Percentiles rank a stretch among this genome's conserved stretches.
phyloP scores from a whole-genome alignment of 2,113 vertebrate genomes.

The Charadrius vociferus region DNA sequence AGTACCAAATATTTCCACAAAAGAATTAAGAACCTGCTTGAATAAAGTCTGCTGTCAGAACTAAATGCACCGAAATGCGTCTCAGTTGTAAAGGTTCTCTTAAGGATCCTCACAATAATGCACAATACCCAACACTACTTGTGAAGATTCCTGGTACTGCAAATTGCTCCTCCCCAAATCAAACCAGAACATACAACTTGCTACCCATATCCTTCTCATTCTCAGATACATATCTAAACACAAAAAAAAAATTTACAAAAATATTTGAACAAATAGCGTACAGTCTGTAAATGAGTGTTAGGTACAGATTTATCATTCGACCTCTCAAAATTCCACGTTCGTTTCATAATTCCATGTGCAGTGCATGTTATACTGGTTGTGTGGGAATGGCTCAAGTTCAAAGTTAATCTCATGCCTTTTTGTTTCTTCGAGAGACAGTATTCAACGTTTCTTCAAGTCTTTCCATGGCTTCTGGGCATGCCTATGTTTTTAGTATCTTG shows the following conservation, averaged over 20 bases:
- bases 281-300: not conserved
- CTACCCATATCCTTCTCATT: not conserved
- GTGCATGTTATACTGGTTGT: slow-evolving; percentile 40
- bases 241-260: not conserved
- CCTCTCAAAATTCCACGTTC: slow-evolving; percentile 55
- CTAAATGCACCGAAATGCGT: not conserved
- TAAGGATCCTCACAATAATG: not conserved
- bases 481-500: slow-evolving; percentile 69
- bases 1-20: not conserved
- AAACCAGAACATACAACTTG: not conserved
- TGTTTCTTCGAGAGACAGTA: slow-evolving; percentile 65
- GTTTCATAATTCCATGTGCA: slow-evolving; percentile 54
- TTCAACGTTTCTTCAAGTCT: slow-evolving; percentile 68
- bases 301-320: slow-evolving; percentile 43
- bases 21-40: not conserved
- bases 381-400: slow-evolving; percentile 53
- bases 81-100: not conserved
- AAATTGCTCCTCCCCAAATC: not conserved
- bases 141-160: not conserved
- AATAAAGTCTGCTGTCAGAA: not conserved
- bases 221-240: slow-evolving; percentile 16
- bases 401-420: slow-evolving; percentile 65
- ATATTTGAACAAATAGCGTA: slow-evolving; percentile 11
- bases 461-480: slow-evolving; percentile 67
- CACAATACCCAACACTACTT: not conserved